Evolutionary conservation across 2,888 invertebrate genomes (phyloP).

Genomic region (Eumerus sabulonum): DNA sequence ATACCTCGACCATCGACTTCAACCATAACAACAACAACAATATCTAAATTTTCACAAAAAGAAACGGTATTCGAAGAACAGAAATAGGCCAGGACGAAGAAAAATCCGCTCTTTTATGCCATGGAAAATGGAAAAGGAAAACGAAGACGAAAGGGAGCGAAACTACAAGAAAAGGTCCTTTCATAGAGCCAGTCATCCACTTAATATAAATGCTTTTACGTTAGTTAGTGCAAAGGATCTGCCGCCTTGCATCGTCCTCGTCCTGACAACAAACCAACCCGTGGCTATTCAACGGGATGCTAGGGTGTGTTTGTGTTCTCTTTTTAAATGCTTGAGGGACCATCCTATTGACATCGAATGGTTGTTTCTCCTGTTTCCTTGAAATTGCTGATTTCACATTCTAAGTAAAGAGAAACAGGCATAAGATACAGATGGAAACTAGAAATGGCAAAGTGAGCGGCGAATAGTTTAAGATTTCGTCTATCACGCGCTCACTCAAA

Average conservation of each 20-base stretch:
- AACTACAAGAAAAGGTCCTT: conserved; percentile 63
- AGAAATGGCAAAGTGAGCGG: too few relatives aligned
- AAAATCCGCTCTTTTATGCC: conserved; percentile 29
- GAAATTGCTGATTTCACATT: conserved; percentile 61
- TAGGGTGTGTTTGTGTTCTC: conserved; percentile 6
- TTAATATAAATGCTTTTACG: conserved; percentile 67
- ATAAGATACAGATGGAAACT: conserved; percentile 3
- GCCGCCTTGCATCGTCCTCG: conserved; percentile 2
- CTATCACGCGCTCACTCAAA: conserved; percentile 43
- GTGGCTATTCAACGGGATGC: too few relatives aligned
- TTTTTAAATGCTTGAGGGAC: conserved; percentile 47
- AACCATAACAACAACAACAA: conserved; percentile 23
- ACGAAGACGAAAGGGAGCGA: conserved; percentile 41
- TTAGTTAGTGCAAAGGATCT: conserved; percentile 52
- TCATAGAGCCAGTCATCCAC: conserved; percentile 59
- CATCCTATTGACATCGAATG: conserved; percentile 59
- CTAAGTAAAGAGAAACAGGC: conserved; percentile 35
- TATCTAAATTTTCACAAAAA: conserved; percentile 57
- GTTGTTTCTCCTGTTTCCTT: conserved; percentile 36
- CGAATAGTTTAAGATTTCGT: conserved; percentile 64
- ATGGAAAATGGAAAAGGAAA: conserved; percentile 1
- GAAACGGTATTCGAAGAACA: conserved; percentile 9
- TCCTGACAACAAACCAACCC: neutral
- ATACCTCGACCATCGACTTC: conserved; percentile 16
- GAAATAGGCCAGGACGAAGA: conserved; percentile 1